Conservation (phyloP, 2,113 vertebrate species). For the Cyanoderma ruficeps region DNA sequence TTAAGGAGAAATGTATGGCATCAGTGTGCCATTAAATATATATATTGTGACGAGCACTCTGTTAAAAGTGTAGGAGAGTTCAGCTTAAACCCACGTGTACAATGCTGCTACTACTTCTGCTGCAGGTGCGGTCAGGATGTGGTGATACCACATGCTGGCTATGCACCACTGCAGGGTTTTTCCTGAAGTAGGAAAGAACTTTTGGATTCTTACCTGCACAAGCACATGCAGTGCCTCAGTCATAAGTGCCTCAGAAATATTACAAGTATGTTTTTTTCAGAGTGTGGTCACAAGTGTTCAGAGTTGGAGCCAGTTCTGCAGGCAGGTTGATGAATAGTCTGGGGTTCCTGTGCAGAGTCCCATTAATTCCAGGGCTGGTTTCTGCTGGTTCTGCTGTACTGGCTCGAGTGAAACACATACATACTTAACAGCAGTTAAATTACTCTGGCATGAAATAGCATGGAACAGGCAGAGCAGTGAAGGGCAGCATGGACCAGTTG, state of each 20-base stretch:
- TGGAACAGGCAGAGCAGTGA: neutral
- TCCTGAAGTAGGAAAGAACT: neutral
- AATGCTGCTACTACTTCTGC: neutral
- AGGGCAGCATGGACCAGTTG: neutral
- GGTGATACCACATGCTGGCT: neutral
- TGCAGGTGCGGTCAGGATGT: neutral
- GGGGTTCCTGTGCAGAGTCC: neutral
- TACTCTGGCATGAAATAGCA: neutral
- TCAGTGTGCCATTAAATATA: rapidly evolving
- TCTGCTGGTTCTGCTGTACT: neutral
- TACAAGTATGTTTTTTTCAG: neutral
- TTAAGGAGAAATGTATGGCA: neutral
- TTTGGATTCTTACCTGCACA: neutral
- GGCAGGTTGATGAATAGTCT: neutral
- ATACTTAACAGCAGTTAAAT: neutral
- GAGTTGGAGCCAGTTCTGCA: neutral
- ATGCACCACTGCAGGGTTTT: rapidly evolving
- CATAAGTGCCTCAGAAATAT: neutral
- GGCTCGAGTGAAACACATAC: neutral
- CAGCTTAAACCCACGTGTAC: rapidly evolving
- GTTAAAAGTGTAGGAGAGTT: rapidly evolving
- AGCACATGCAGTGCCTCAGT: neutral
- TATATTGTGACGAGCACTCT: neutral
- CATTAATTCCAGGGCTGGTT: neutral
- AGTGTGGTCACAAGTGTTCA: neutral